phyloP scores from a whole-genome alignment of 1,140 invertebrate species.

The Macrobrachium rosenbergii region DNA sequence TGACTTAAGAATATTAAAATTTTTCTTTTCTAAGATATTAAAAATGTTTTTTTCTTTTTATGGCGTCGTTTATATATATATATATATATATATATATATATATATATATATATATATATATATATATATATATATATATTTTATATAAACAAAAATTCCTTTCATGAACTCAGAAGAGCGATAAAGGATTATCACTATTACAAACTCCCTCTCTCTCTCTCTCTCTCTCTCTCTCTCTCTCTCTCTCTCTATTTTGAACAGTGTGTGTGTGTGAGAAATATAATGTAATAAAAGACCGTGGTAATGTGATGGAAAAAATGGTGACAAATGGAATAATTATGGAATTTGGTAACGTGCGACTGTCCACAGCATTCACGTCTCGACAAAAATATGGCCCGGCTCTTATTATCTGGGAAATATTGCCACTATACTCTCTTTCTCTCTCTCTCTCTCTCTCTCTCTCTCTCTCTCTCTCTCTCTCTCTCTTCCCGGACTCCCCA shows the following conservation, averaged over 20 bases:
- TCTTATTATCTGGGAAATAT: background rate
- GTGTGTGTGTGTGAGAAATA: too few relatives aligned
- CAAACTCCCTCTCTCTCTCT: slow-evolving; percentile 4
- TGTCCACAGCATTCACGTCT: too few relatives aligned
- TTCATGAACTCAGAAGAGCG: too few relatives aligned
- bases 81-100: slow-evolving; percentile 19
- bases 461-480: background rate
- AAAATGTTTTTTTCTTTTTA: too few relatives aligned
- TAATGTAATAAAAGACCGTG: too few relatives aligned
- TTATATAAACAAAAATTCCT: background rate
- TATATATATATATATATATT: background rate
- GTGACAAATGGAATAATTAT: too few relatives aligned
- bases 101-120: slow-evolving; percentile 16
- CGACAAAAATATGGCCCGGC: too few relatives aligned
- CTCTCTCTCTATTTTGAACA: background rate
- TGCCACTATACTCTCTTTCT: slow-evolving; percentile 3
- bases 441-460: slow-evolving; percentile 28
- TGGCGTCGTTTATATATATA: too few relatives aligned
- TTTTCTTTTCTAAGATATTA: too few relatives aligned
- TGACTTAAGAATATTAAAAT: too few relatives aligned
- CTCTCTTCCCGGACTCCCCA: background rate
- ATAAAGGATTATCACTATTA: background rate
- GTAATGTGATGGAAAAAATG: too few relatives aligned
- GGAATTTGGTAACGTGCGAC: too few relatives aligned
- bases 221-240: slow-evolving; percentile 37